Conservation (phyloP, 2,797 vertebrate species). For the Microctenopoma stevenorrisi region DNA sequence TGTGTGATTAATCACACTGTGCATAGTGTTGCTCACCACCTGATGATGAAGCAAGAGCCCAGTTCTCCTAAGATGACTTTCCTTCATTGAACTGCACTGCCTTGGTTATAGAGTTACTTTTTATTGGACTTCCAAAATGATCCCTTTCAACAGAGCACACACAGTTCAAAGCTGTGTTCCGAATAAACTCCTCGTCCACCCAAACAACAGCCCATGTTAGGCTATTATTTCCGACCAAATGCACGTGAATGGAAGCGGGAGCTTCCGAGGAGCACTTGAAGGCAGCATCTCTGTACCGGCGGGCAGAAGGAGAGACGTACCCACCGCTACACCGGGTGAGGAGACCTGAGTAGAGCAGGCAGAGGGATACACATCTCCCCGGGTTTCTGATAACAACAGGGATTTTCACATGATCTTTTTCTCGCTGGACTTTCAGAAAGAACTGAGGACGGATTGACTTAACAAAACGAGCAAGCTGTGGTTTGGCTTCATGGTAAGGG, state of each 20-base stretch:
- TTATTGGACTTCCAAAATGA: not conserved
- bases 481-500: slow-evolving; percentile 47
- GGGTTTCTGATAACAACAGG: slow-evolving; percentile 54
- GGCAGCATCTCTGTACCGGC: slow-evolving; percentile 70
- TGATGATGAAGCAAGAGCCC: no score
- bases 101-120: not conserved
- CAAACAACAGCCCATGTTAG: slow-evolving; percentile 3
- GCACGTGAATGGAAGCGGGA: slow-evolving; percentile 61
- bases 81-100: not conserved
- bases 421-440: slow-evolving; percentile 15
- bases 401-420: slow-evolving; percentile 30
- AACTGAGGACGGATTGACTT: slow-evolving; percentile 26
- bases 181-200: slow-evolving; percentile 4
- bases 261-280: slow-evolving; percentile 70
- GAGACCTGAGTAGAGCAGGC: slow-evolving; percentile 40
- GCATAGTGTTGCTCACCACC: not conserved
- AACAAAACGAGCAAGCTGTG: not conserved
- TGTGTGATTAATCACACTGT: slow-evolving; percentile 16
- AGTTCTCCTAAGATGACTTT: not conserved
- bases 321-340: slow-evolving; percentile 44
- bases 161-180: not conserved
- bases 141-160: slow-evolving; percentile 1
- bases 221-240: slow-evolving; percentile 25
- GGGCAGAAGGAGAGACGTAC: slow-evolving; percentile 64
- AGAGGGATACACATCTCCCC: slow-evolving; percentile 46